Percentiles rank a stretch among this genome's conserved stretches.
phyloP scores from a whole-genome alignment of 2,113 vertebrate species.

The Sialia sialis region DNA sequence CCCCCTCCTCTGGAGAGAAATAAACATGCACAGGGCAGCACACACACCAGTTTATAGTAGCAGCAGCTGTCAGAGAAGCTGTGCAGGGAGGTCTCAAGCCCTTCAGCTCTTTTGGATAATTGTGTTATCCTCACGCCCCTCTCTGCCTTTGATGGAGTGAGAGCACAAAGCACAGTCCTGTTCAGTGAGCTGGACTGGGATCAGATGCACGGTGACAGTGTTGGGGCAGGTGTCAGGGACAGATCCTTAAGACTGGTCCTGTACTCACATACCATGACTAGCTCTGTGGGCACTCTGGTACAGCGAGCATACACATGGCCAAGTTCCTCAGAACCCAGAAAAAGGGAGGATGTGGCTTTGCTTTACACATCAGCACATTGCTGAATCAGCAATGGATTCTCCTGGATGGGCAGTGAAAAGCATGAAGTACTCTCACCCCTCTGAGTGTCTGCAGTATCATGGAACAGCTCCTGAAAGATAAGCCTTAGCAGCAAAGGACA shows the following conservation, averaged over 20 bases:
- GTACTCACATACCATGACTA: background rate
- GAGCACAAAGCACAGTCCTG: background rate
- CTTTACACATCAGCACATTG: background rate
- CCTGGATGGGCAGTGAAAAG: background rate
- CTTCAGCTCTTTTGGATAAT: background rate
- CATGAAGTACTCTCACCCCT: background rate
- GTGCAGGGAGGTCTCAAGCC: background rate
- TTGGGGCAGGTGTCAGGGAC: background rate
- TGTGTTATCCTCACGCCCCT: background rate
- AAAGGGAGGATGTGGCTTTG: background rate
- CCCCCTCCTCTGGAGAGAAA: constrained; percentile 23
- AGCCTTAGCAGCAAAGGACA: background rate
- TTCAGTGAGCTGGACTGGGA: background rate
- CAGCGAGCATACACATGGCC: fast-evolving
- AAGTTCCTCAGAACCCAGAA: background rate
- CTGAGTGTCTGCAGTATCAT: background rate
- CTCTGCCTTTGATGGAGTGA: background rate
- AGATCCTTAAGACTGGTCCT: background rate
- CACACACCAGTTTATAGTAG: constrained; percentile 10
- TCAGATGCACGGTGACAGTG: background rate
- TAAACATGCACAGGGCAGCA: background rate
- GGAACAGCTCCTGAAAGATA: background rate
- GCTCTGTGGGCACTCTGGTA: background rate
- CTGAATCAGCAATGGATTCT: background rate
- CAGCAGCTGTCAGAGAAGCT: background rate